Evolutionary conservation across 2,113 vertebrate species (phyloP).

Genomic region (Cynocephalus volans): DNA sequence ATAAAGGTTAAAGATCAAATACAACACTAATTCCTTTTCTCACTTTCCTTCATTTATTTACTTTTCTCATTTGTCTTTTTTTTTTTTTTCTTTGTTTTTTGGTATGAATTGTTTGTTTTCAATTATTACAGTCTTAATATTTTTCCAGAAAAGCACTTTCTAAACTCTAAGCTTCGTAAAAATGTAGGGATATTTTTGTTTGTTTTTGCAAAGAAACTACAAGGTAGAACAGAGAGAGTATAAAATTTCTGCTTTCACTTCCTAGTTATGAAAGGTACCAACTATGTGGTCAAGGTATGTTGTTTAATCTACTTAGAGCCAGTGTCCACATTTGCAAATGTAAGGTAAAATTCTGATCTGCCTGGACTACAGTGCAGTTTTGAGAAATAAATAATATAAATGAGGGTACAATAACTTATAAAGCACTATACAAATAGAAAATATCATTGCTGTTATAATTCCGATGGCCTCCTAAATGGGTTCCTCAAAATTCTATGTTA

Average conservation of each 20-base stretch:
- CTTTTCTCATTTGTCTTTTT: not conserved
- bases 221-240: not conserved
- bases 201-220: not conserved
- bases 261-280: not conserved
- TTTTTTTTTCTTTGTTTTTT: not conserved
- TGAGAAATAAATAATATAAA: constrained; percentile 54
- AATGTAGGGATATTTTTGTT: not conserved
- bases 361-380: not conserved
- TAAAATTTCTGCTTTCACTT: not conserved
- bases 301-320: not conserved
- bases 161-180: constrained; percentile 23
- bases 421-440: constrained; percentile 31
- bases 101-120: not conserved
- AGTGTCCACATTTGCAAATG: not conserved
- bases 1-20: constrained; percentile 6
- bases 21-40: not conserved
- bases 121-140: constrained; percentile 1
- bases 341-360: constrained; percentile 8
- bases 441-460: constrained; percentile 6
- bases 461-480: not conserved
- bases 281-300: not conserved
- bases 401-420: constrained; percentile 2
- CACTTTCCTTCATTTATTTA: not conserved
- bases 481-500: not conserved
- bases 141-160: not conserved